Base-by-base conservation (phyloP, 2,888 invertebrate genomes). In the Monopis laevigella region DNA sequence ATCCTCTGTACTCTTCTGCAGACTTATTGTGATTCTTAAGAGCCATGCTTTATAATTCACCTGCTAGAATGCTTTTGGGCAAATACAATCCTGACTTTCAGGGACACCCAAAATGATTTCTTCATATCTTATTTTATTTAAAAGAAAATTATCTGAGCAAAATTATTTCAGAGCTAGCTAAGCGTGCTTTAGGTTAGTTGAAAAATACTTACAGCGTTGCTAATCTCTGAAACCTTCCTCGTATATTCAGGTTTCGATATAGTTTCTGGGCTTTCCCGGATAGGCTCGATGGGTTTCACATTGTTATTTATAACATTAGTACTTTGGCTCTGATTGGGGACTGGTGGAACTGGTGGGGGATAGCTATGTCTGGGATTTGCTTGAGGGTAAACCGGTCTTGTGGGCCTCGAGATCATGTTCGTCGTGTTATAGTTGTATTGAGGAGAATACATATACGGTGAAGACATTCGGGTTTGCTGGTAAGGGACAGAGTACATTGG, bases 341-440 rank as follows among this genome's bases (percentile, higher is more conserved):
- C 38, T 7, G 13, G 2, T 5, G 19, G 13, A 13, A 21, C 47
- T 16, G 44, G 28, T 14, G 63, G 50, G 2, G 74, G 72, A 45
- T 75, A 78, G 0, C 55, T 50, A 41, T 71, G 70, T 7, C 40
- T 49, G 43, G 71, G 77, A 45, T 48, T 62, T 14, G 72, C 43
- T 42, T 67, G 68, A 0, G 78, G 75, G 43, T 77, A 77, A 17
- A 77, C 21, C 16, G 42, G 42, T 8, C 67, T 53, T 0, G 71
- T 58, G 1, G 74, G 66, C 24, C 75, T 52, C 0, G 75, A 53
- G 48, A 78, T 74, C 71, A 80, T 64, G 28, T 74, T 78, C 0
- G 78, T 78, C 1, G 74, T 73, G 28, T 49, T 68, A 43, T 72
- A 78, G 46, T 75, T 78, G 49, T 74, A 78, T 0, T 59, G 42